Evolutionary conservation across 2,797 vertebrate genomes (phyloP).

Genomic region (Amblyopsis hoosieri): DNA sequence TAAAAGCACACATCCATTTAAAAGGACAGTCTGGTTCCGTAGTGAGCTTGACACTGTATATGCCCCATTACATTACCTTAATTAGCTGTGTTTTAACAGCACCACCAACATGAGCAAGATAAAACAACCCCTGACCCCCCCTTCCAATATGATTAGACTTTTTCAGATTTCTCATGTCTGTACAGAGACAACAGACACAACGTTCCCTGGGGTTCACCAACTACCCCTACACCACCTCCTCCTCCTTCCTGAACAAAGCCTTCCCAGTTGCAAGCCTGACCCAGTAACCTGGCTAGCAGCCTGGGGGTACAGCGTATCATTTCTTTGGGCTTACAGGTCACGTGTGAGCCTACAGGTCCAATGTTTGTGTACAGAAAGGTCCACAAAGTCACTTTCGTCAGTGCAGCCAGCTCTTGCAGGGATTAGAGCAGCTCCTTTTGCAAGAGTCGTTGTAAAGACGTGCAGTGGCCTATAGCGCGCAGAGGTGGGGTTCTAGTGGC

Average conservation of each 20-base stretch:
- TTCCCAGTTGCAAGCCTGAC: conserved; percentile 77
- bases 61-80: conserved; percentile 19
- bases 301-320: conserved; percentile 67
- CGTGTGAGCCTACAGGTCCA: conserved; percentile 55
- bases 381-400: conserved; percentile 70
- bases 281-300: conserved; percentile 80
- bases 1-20: conserved; percentile 71
- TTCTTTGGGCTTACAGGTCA: conserved; percentile 58
- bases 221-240: conserved; percentile 50
- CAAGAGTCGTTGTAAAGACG: conserved; percentile 49
- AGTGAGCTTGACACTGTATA: conserved; percentile 54
- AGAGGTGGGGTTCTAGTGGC: conserved; percentile 44
- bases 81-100: conserved; percentile 34
- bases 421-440: conserved; percentile 74
- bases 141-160: conserved; percentile 35
- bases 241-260: conserved; percentile 72
- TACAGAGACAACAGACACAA: conserved; percentile 70
- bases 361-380: conserved; percentile 58
- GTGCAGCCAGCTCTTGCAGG: conserved; percentile 63
- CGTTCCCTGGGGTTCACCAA: conserved; percentile 67
- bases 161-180: conserved; percentile 68
- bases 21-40: conserved; percentile 16
- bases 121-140: conserved; percentile 36
- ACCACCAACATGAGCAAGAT: conserved; percentile 21
- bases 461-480: conserved; percentile 52